These are phyloP conservation scores for Ophion ventricosus DNA, from an alignment of 2,888 invertebrate species.

Conservation along the genomic window DNA sequence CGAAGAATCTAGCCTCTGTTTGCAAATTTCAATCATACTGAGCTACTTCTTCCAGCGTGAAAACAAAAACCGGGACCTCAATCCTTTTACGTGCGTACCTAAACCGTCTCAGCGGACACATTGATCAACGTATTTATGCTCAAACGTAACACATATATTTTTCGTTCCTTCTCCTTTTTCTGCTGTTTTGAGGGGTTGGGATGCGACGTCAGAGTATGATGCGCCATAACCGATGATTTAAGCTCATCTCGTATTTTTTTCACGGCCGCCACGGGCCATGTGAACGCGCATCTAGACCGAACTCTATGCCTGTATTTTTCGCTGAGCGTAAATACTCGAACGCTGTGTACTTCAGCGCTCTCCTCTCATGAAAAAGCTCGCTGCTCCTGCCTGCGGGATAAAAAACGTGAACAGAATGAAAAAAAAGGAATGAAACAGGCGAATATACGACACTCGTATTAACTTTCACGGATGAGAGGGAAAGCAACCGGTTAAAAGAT, in stretches of 20 bases:
- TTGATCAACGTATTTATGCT: conserved; percentile 43
- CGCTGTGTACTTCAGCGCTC: conserved; percentile 2
- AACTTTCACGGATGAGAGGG: conserved; percentile 7
- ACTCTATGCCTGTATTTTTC: conserved; percentile 2
- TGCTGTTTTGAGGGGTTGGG: conserved; percentile 21
- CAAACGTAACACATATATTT: conserved; percentile 30
- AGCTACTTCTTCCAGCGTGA: conserved; percentile 28
- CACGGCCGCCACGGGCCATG: conserved; percentile 27
- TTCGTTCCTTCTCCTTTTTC: conserved; percentile 27
- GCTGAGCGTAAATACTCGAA: conserved; percentile 17
- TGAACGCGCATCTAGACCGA: conserved; percentile 6
- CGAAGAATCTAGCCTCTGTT: conserved; percentile 22
- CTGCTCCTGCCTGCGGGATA: not conserved
- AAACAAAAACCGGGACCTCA: conserved; percentile 13
- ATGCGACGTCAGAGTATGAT: conserved; percentile 30
- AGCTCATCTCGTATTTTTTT: conserved; percentile 63
- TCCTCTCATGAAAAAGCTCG: not conserved
- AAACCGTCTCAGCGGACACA: conserved; percentile 3
- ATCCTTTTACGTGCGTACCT: conserved; percentile 10
- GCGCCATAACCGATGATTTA: conserved; percentile 59
- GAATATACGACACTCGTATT: conserved; percentile 13
- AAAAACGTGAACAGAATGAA: conserved; percentile 21
- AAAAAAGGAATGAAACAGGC: not conserved
- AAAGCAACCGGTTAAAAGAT: conserved; percentile 11
- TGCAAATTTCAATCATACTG: conserved; percentile 53